Conservation (phyloP, 2,113 vertebrate species). For the Alectura lathami region DNA sequence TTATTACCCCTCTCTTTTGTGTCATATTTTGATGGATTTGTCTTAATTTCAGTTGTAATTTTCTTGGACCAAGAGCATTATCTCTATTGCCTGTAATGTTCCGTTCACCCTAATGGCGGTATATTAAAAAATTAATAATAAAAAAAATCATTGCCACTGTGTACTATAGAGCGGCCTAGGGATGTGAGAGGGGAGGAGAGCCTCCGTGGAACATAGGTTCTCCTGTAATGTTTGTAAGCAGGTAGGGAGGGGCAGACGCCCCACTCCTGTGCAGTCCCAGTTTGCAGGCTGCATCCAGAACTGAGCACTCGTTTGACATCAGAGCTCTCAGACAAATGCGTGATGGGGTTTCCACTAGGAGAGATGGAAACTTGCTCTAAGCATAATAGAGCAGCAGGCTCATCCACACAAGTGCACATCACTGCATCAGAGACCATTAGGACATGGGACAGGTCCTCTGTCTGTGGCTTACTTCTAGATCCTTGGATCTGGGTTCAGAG, state of each 20-base stretch:
- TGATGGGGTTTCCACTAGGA: background rate
- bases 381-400: background rate
- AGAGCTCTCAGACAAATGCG: background rate
- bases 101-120: conserved; percentile 6
- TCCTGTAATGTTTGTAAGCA: background rate
- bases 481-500: accelerated
- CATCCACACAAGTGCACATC: background rate
- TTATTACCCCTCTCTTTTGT: conserved; percentile 54
- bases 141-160: background rate
- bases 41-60: conserved; percentile 56
- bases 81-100: conserved; percentile 6
- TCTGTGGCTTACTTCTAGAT: background rate
- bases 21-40: conserved; percentile 53
- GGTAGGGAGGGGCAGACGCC: background rate
- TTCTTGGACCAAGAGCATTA: conserved; percentile 16
- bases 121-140: background rate
- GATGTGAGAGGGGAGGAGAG: background rate
- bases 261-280: background rate
- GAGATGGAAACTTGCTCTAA: conserved; percentile 24
- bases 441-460: background rate
- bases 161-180: background rate
- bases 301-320: background rate
- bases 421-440: background rate
- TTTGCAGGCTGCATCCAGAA: background rate
- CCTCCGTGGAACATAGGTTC: background rate